Conservation (phyloP, 2,888 invertebrate species). For the Gnatocerus cornutus region DNA sequence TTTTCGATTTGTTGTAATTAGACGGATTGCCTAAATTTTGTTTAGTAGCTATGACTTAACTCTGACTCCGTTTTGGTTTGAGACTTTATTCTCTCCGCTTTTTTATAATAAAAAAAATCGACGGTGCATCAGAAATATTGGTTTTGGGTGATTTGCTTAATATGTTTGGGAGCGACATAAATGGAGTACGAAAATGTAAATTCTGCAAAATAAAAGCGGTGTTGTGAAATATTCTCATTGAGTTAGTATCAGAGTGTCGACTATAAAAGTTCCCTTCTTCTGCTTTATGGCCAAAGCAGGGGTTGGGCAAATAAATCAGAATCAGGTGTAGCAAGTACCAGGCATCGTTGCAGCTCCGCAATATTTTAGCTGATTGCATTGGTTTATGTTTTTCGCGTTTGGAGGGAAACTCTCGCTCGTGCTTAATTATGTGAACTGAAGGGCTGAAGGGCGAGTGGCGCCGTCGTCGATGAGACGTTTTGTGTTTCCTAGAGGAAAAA, state of each 20-base stretch:
- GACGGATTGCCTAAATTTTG: no score
- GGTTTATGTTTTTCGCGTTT: conserved; percentile 41
- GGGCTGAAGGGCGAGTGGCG: conserved; percentile 53
- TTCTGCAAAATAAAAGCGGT: conserved; percentile 46
- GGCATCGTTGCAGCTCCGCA: conserved; percentile 54
- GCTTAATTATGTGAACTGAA: conserved; percentile 30
- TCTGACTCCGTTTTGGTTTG: no score
- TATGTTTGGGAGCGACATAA: conserved; percentile 21
- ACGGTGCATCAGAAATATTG: background rate
- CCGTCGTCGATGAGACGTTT: conserved; percentile 56
- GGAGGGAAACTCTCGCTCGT: conserved; percentile 8
- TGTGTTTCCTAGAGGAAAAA: conserved; percentile 58
- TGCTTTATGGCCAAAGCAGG: conserved; percentile 63
- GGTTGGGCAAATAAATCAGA: conserved; percentile 65
- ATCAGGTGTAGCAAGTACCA: conserved; percentile 61
- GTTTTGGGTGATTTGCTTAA: conserved; percentile 7
- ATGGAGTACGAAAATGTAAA: conserved; percentile 41
- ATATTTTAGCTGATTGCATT: conserved; percentile 48
- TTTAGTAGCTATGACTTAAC: no score
- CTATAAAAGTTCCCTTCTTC: conserved; percentile 66
- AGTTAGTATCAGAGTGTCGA: conserved; percentile 64
- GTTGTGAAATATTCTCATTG: conserved; percentile 68
- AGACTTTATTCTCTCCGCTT: no score
- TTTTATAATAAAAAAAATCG: no score
- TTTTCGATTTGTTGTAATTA: no score